Evolutionary conservation across 2,888 invertebrate species (phyloP).

Genomic region (Stenchaetothrips biformis): DNA sequence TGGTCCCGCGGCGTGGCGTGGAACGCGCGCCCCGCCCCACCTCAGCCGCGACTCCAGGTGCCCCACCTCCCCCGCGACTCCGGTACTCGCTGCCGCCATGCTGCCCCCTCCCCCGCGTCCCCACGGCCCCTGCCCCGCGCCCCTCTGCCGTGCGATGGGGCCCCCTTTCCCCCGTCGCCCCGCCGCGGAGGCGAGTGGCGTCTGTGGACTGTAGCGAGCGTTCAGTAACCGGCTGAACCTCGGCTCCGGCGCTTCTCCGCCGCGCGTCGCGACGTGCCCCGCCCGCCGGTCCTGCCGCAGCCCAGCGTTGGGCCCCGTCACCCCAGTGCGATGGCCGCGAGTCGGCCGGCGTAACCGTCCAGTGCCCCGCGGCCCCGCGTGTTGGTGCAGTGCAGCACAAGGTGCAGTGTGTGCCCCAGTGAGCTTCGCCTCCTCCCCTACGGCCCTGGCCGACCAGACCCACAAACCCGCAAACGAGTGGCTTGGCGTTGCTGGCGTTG

Average conservation of each 20-base stretch:
- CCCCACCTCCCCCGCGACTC: not conserved
- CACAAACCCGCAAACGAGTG: not conserved
- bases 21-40: not conserved
- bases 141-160: too few relatives aligned
- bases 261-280: not conserved
- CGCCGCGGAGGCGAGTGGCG: not conserved
- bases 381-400: not conserved
- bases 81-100: not conserved
- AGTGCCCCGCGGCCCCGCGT: not conserved
- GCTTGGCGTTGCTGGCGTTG: not conserved
- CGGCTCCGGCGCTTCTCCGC: not conserved
- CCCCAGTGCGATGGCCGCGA: not conserved
- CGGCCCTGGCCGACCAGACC: not conserved
- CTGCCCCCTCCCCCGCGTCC: not conserved
- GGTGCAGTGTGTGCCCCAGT: too few relatives aligned
- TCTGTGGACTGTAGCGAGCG: not conserved
- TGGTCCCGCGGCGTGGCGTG: not conserved
- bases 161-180: too few relatives aligned
- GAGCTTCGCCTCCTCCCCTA: too few relatives aligned
- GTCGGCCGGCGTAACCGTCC: not conserved
- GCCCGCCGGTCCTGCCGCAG: not conserved
- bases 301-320: not conserved
- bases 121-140: too few relatives aligned
- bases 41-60: not conserved
- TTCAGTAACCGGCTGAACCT: slow-evolving; percentile 12